A percentile compares a stretch with the other conserved stretches of the same genome.
Conservation (phyloP, 2,113 vertebrate species). For the Mellivora capensis region DNA sequence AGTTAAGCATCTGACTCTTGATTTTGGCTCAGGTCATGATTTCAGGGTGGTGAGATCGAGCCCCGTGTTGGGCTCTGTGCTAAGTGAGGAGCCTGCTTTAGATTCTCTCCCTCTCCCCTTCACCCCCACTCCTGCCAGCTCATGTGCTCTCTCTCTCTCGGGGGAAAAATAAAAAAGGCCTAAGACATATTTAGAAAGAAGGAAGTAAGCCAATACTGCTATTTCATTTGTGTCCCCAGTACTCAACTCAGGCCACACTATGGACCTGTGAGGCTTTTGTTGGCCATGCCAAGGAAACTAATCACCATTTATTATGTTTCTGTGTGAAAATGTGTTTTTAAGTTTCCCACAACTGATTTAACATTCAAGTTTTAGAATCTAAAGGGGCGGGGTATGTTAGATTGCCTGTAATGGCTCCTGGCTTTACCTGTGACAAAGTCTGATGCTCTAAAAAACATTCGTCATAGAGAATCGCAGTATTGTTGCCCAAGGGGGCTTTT, state of each 20-base stretch:
- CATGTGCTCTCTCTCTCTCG: neutral
- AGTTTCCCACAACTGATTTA: neutral
- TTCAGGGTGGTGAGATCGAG: neutral
- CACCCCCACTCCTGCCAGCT: neutral
- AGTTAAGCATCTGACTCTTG: neutral
- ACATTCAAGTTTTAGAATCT: neutral
- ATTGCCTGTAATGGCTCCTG: neutral
- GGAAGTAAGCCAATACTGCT: neutral
- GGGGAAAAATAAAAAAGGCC: neutral
- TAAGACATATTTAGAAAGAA: neutral
- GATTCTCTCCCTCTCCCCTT: neutral
- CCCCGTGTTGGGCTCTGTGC: neutral
- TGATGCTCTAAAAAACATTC: neutral
- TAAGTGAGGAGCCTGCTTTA: neutral
- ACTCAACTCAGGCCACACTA: neutral
- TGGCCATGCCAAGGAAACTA: neutral
- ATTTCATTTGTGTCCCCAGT: neutral
- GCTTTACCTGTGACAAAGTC: neutral
- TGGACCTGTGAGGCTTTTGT: neutral
- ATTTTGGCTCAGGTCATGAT: neutral
- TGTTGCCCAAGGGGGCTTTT: neutral
- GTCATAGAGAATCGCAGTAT: neutral
- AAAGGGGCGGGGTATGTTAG: neutral
- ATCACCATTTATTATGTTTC: neutral
- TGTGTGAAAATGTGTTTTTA: neutral